These are phyloP conservation scores for Bryconaethiops microstoma DNA, from an alignment of 2,797 vertebrate species.

Conservation along the genomic window DNA sequence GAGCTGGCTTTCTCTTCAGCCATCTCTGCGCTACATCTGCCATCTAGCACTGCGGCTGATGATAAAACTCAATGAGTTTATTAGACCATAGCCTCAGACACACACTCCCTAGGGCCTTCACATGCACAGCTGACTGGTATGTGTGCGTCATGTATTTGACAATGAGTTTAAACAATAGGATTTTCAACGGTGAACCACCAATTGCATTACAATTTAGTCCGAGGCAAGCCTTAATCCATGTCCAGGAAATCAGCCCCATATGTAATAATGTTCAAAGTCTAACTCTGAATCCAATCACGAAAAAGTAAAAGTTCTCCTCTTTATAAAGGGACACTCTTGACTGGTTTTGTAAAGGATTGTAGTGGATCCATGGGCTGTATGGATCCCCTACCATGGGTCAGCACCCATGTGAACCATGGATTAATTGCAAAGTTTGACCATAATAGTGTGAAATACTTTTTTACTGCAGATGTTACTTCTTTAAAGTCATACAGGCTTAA, in stretches of 20 bases:
- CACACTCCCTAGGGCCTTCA: slow-evolving; percentile 40
- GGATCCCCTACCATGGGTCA: no score
- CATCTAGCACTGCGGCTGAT: slow-evolving; percentile 13
- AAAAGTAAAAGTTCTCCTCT: neutral
- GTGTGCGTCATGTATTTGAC: slow-evolving; percentile 14
- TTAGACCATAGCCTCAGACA: slow-evolving; percentile 46
- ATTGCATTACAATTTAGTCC: neutral
- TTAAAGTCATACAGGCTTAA: no score
- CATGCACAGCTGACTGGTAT: slow-evolving; percentile 30
- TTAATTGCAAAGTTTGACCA: no score
- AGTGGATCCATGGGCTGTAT: no score
- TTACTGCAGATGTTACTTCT: no score
- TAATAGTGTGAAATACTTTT: no score
- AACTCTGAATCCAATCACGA: neutral
- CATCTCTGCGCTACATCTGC: slow-evolving; percentile 32
- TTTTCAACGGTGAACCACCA: neutral
- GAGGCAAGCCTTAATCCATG: neutral
- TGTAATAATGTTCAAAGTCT: neutral
- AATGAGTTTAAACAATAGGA: neutral
- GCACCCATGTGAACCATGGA: no score
- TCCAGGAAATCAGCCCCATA: neutral
- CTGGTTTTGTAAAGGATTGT: no score
- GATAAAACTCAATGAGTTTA: slow-evolving; percentile 47
- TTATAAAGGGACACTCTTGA: neutral
- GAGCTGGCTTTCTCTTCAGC: slow-evolving; percentile 37